Evolutionary conservation across 2,888 invertebrate genomes (phyloP), one percentile per base, ranked within the genome.

Genomic region (Drosophila neotestacea): DNA sequence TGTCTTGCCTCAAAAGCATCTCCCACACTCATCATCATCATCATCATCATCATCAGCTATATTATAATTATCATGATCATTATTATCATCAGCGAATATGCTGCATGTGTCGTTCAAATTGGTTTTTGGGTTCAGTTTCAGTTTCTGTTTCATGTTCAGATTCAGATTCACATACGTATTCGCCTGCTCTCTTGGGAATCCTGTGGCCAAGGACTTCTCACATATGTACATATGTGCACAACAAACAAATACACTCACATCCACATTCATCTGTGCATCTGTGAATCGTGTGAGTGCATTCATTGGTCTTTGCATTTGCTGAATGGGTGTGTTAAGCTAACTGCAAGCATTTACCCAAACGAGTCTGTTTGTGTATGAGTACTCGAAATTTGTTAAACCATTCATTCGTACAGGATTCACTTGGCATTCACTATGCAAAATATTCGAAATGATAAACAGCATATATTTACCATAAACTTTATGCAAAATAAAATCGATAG

Each of bases 21-120:
- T 48, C 69, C 38, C 81, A 59, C 77, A 75, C 59, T 46, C 59
- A 36, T 46, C 58, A 58, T 51, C 30, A 48, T 41, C 11, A 13
- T 28, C 54, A 56, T 51, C 50, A 30, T 44, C 28, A 16, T 16
- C 16, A 16, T 28, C 54, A 56, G 44, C 50, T 22, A 38, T 16
- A 16, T 39, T 50, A 64, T 22, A 13, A 16, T 28, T 38, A 54
- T 38, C n/a, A 44, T 27, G 7, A 27, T 50, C 51, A 36, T 13
- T 13, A 44, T 52, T 22, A 16, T n/a, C 16, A 61, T 30, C 36
- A 46, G 55, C 55, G n/a, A 27, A 16, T 62, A 30, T 16, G 11
- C 69, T 56, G 77, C 73, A 77, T 52, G 47, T 77, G 70, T 73
- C 74, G 64, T 66, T 66, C 42, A 70, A 60, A 77, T 77, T 77